phyloP scores from a whole-genome alignment of 2,113 vertebrate genomes.

The Thomomys bottae region DNA sequence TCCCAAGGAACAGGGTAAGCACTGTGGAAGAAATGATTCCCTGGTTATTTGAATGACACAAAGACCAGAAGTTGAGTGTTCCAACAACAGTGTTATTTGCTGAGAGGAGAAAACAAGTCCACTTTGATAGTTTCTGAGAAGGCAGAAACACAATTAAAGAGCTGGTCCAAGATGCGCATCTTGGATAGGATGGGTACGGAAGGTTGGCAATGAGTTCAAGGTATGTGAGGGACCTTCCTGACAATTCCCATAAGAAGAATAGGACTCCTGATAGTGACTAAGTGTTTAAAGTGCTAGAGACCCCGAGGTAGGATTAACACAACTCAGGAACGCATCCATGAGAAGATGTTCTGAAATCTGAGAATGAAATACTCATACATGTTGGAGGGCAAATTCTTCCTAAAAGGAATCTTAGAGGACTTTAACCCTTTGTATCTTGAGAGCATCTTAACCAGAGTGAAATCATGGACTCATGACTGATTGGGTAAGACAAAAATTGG shows the following conservation, averaged over 20 bases:
- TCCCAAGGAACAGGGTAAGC: neutral
- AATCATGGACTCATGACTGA: neutral
- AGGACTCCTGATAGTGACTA: neutral
- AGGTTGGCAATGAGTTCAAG: neutral
- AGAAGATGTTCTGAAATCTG: neutral
- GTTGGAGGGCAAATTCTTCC: neutral
- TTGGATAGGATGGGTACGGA: too few relatives aligned
- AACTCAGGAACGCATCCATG: neutral
- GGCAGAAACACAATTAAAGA: neutral
- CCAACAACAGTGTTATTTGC: neutral
- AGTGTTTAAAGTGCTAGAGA: neutral
- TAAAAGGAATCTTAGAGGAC: neutral
- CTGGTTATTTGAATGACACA: neutral
- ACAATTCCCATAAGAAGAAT: neutral
- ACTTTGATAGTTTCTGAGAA: constrained; percentile 18
- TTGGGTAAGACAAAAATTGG: neutral
- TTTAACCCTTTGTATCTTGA: neutral
- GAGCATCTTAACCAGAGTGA: neutral
- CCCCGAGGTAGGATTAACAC: neutral
- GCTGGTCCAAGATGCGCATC: neutral
- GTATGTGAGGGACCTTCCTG: neutral
- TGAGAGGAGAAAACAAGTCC: neutral
- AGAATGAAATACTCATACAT: neutral
- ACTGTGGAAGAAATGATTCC: neutral
- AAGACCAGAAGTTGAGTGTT: neutral